Evolutionary conservation across 1,140 invertebrate species (phyloP).

Genomic region (Drosophila equinoxialis): DNA sequence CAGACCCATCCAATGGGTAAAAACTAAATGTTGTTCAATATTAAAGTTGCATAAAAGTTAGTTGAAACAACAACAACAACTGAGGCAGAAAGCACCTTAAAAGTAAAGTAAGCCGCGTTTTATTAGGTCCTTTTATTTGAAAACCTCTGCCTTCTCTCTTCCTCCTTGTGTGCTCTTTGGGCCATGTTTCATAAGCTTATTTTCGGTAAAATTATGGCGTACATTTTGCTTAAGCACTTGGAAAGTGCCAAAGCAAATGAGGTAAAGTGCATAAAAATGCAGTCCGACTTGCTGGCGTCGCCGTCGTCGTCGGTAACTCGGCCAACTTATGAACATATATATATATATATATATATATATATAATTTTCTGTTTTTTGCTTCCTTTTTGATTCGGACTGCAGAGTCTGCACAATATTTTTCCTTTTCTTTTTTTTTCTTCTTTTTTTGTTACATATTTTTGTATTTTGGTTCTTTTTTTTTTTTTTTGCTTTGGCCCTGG

Average conservation of each 20-base stretch:
- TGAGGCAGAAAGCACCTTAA: constrained; percentile 3
- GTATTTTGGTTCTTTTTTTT: constrained; percentile 16
- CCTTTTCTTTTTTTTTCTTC: not conserved
- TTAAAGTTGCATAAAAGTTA: constrained; percentile 26
- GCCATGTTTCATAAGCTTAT: constrained; percentile 19
- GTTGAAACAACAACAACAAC: not conserved
- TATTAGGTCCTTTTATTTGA: not conserved
- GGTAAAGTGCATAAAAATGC: constrained; percentile 20
- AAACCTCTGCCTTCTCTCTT: not conserved
- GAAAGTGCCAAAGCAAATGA: constrained; percentile 9
- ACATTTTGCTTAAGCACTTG: constrained; percentile 11
- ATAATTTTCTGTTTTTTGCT: constrained; percentile 24
- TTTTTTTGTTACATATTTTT: constrained; percentile 13
- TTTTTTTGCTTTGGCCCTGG: constrained; percentile 33
- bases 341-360: constrained; percentile 59
- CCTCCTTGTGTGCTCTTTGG: not conserved
- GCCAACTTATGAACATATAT: constrained; percentile 53
- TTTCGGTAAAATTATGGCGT: constrained; percentile 8
- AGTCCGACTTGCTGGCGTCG: constrained; percentile 57
- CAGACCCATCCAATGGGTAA: constrained; percentile 2
- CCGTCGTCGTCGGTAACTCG: constrained; percentile 63
- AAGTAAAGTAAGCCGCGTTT: constrained; percentile 3
- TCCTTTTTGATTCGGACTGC: constrained; percentile 19
- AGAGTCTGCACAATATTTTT: constrained; percentile 49
- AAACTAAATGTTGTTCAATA: constrained; percentile 40